phyloP scores from a whole-genome alignment of 1,140 invertebrate genomes.

The Teleopsis dalmanni region DNA sequence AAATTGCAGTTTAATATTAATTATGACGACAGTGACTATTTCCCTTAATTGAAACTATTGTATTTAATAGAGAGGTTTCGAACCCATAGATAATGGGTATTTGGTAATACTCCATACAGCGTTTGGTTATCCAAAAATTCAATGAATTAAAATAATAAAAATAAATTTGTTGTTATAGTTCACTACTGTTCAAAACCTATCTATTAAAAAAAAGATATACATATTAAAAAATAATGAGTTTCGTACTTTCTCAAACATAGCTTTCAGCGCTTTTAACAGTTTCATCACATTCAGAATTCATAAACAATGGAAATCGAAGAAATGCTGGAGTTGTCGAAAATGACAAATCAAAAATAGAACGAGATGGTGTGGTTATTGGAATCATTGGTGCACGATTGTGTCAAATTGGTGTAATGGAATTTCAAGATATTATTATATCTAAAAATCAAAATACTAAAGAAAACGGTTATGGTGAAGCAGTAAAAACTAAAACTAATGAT shows the following conservation, averaged over 20 bases:
- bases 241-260: background rate
- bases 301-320: constrained; percentile 55
- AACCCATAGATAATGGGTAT: too few relatives aligned
- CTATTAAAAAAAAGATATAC: background rate
- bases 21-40: too few relatives aligned
- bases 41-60: too few relatives aligned
- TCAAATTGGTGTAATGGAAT: constrained; percentile 49
- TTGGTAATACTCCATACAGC: too few relatives aligned
- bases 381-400: constrained; percentile 48
- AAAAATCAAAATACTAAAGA: constrained; percentile 47
- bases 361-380: constrained; percentile 37
- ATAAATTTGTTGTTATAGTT: too few relatives aligned
- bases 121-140: too few relatives aligned
- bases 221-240: background rate
- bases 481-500: background rate
- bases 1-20: too few relatives aligned
- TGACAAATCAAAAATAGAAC: constrained; percentile 20
- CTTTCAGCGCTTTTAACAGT: constrained; percentile 54
- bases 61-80: too few relatives aligned
- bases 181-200: too few relatives aligned
- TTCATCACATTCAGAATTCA: constrained; percentile 55
- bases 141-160: too few relatives aligned
- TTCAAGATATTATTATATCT: constrained; percentile 50
- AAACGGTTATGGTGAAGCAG: constrained; percentile 43
- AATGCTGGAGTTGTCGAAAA: constrained; percentile 48